phyloP scores from a whole-genome alignment of 1,140 invertebrate species.

The Camponotus floridanus region DNA sequence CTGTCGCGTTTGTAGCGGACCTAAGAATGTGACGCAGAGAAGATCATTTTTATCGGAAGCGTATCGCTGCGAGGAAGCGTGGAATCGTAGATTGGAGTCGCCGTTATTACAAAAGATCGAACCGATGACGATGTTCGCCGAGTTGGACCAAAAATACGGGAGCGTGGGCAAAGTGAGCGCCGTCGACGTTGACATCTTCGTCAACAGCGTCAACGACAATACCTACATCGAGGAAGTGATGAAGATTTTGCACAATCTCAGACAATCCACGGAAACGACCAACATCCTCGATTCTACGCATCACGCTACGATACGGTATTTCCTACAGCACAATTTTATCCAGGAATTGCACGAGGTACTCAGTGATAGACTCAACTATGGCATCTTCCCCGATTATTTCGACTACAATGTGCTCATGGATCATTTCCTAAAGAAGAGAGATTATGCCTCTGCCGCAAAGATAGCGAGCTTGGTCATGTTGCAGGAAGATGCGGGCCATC shows the following conservation, averaged over 20 bases:
- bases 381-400: constrained; percentile 94
- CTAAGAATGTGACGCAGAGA: constrained; percentile 41
- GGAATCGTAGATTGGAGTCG: constrained; percentile 88
- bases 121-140: constrained; percentile 88
- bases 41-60: constrained; percentile 88
- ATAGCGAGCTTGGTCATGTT: constrained; percentile 93
- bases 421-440: constrained; percentile 90
- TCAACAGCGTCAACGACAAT: constrained; percentile 87
- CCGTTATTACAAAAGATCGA: constrained; percentile 89
- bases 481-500: constrained; percentile 94
- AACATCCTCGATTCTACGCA: constrained; percentile 92
- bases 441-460: constrained; percentile 91
- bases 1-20: constrained; percentile 32
- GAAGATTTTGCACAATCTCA: constrained; percentile 90
- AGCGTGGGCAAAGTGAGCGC: constrained; percentile 87
- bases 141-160: constrained; percentile 88
- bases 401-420: constrained; percentile 94
- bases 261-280: constrained; percentile 89
- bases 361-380: constrained; percentile 94
- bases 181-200: constrained; percentile 92
- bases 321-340: constrained; percentile 87
- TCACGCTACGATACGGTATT: constrained; percentile 92
- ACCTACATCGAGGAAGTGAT: constrained; percentile 89
- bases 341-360: constrained; percentile 91
- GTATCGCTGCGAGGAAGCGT: constrained; percentile 89